Conservation (phyloP, 2,797 vertebrate species). For the Petrocephalus schoutedeni region DNA sequence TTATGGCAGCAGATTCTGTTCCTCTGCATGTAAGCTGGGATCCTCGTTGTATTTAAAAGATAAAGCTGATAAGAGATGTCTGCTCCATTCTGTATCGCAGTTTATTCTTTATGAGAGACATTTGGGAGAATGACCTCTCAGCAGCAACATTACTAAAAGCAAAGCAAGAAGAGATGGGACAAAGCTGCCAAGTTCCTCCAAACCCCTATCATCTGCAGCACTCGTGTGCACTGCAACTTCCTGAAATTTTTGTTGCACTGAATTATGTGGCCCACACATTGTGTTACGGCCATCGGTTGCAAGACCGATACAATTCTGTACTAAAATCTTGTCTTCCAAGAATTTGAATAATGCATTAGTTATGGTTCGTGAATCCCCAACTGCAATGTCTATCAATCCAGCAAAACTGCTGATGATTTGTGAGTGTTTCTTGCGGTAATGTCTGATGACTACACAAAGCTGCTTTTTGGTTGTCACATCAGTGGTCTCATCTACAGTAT, state of each 20-base stretch:
- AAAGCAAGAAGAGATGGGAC: neutral
- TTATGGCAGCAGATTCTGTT: slow-evolving; percentile 29
- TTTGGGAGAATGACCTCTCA: slow-evolving; percentile 16
- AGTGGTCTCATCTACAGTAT: slow-evolving; percentile 14
- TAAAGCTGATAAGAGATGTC: neutral
- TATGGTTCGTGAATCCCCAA: slow-evolving; percentile 16
- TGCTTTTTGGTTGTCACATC: slow-evolving; percentile 28
- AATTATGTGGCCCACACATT: slow-evolving; percentile 26
- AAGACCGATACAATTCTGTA: slow-evolving; percentile 18
- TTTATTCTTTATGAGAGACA: slow-evolving; percentile 23
- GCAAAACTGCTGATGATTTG: slow-evolving; percentile 22
- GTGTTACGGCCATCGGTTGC: slow-evolving; percentile 23
- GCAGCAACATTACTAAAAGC: slow-evolving; percentile 6
- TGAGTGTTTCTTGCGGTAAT: slow-evolving; percentile 20
- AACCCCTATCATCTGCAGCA: slow-evolving; percentile 4
- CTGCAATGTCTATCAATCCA: slow-evolving; percentile 11
- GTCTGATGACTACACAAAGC: slow-evolving; percentile 12
- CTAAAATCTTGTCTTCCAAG: slow-evolving; percentile 25
- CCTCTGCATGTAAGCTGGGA: slow-evolving; percentile 16
- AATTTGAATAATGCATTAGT: slow-evolving; percentile 11
- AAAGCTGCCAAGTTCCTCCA: neutral
- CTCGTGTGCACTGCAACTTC: neutral
- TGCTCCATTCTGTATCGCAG: slow-evolving; percentile 23
- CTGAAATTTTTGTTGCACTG: neutral
- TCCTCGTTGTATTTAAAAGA: slow-evolving; percentile 19